These are phyloP conservation scores for Drosophila melanocephala DNA, from an alignment of 2,888 invertebrate species.

Conservation along the genomic window DNA sequence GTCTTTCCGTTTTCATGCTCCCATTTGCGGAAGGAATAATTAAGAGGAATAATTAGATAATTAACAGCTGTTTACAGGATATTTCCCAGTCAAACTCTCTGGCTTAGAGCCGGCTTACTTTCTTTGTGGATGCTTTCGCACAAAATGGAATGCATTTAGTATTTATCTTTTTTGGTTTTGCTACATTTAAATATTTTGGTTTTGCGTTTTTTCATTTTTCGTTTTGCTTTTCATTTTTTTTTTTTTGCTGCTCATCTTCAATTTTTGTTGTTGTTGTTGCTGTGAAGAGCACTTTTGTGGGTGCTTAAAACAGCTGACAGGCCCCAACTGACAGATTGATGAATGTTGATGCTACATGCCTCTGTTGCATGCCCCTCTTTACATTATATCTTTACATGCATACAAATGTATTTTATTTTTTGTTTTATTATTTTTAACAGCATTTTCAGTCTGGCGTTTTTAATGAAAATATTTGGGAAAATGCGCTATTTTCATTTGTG, in stretches of 20 bases:
- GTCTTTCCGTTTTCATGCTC: not conserved
- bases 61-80: not conserved
- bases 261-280: conserved; percentile 55
- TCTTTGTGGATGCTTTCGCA: not conserved
- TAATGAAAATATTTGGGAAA: conserved; percentile 78
- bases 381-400: conserved; percentile 6
- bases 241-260: conserved; percentile 37
- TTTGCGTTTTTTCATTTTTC: conserved; percentile 28
- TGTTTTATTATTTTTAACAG: conserved; percentile 29
- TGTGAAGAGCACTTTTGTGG: conserved; percentile 78
- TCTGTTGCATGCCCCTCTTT: conserved; percentile 58
- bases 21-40: not conserved
- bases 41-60: not conserved
- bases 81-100: not conserved
- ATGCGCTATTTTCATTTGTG: conserved; percentile 75
- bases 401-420: conserved; percentile 16
- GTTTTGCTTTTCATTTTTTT: conserved; percentile 19
- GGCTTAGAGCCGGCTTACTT: not conserved
- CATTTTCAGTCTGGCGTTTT: conserved; percentile 62
- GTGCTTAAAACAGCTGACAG: conserved; percentile 83
- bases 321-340: conserved; percentile 81
- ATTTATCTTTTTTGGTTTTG: conserved; percentile 16
- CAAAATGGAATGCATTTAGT: conserved; percentile 33
- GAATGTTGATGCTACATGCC: conserved; percentile 72
- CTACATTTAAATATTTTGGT: conserved; percentile 51